These are phyloP conservation scores for Aphrocallistes beatrix DNA, from an alignment of 37 sponge, comb jelly and placozoan species.

Conservation along the genomic window DNA sequence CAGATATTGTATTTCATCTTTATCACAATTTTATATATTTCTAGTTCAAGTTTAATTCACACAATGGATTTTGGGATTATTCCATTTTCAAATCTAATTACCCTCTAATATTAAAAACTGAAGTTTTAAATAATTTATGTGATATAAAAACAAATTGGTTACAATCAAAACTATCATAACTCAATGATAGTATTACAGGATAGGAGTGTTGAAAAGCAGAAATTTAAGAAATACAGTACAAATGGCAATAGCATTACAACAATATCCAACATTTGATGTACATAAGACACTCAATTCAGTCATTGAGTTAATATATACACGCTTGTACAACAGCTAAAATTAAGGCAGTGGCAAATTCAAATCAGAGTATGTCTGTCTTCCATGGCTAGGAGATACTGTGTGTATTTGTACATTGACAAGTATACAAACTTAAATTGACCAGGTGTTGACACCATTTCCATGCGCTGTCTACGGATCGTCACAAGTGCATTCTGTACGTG, in stretches of 20 bases:
- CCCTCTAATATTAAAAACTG: no score
- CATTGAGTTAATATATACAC: background rate
- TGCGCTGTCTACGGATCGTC: constrained; percentile 56
- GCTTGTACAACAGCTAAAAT: no score
- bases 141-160: no score
- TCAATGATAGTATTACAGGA: no score
- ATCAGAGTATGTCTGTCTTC: constrained; percentile 1
- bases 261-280: background rate
- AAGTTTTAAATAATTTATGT: no score
- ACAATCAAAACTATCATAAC: no score
- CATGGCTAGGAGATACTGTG: constrained; percentile 26
- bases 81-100: no score
- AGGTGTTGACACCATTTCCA: constrained; percentile 70
- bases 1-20: no score
- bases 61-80: no score
- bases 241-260: background rate
- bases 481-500: background rate
- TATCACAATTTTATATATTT: no score
- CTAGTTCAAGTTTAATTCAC: no score
- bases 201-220: no score
- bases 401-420: constrained; percentile 63
- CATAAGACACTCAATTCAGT: background rate
- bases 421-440: constrained; percentile 84
- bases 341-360: background rate
- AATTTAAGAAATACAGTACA: background rate